Conservation (phyloP, 2,888 invertebrate species). For the Apamea crenata region DNA sequence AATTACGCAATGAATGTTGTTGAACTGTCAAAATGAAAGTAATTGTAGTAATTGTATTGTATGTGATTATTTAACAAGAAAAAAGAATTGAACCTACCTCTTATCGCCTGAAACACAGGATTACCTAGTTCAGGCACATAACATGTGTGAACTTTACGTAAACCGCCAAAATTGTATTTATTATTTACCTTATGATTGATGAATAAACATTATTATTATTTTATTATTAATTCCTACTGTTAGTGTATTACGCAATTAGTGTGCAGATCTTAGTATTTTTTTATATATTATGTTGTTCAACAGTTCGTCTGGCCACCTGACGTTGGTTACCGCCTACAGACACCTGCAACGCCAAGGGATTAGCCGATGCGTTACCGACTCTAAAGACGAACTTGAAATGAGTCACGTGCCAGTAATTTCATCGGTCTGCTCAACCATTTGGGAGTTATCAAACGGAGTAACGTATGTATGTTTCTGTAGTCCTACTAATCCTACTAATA, state of each 20-base stretch:
- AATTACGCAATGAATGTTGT: not conserved
- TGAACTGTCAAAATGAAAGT: not conserved
- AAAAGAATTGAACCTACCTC: no score
- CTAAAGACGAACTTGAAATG: slow-evolving; percentile 12
- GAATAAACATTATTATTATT: no score
- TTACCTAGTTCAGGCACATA: no score
- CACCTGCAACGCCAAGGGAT: slow-evolving; percentile 13
- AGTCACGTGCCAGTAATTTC: slow-evolving; percentile 24
- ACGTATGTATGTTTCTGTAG: not conserved
- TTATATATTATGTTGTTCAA: not conserved
- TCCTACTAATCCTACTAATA: no score
- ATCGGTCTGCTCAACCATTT: slow-evolving; percentile 10
- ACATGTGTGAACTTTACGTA: no score
- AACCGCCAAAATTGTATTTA: no score
- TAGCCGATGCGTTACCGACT: not conserved
- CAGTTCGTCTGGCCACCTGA: not conserved
- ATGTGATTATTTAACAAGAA: no score
- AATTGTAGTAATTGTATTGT: no score
- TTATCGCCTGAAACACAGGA: no score
- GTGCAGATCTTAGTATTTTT: not conserved
- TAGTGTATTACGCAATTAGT: not conserved
- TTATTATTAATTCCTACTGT: not conserved
- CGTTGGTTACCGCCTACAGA: not conserved
- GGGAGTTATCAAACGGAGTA: slow-evolving; percentile 21
- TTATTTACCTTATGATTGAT: no score